A percentile compares a stretch with the other conserved stretches of the same genome.
Evolutionary conservation across 2,888 invertebrate genomes (phyloP).

Genomic region (Mongoloraphidia duomilia): DNA sequence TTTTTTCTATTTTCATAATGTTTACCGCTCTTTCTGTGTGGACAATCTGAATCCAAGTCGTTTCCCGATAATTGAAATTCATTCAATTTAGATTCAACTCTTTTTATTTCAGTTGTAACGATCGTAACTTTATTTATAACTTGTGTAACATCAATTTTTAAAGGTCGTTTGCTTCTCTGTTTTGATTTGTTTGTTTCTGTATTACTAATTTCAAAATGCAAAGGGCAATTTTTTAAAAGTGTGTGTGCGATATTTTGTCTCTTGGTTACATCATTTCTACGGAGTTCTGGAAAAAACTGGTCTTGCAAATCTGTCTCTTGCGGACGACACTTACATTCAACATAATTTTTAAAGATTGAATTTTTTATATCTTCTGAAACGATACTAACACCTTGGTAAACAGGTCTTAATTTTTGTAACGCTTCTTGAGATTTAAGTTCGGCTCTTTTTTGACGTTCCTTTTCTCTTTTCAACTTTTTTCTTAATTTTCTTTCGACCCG

Average conservation of each 20-base stretch:
- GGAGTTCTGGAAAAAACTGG: background rate
- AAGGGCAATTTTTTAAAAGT: background rate
- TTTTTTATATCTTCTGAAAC: constrained; percentile 11
- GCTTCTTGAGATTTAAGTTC: constrained; percentile 9
- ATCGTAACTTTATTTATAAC: background rate
- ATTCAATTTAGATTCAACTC: constrained; percentile 2
- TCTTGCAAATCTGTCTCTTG: background rate
- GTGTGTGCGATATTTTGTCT: background rate
- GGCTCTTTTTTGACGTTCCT: constrained; percentile 11
- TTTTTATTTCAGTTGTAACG: background rate
- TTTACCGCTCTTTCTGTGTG: constrained; percentile 17
- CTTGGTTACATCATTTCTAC: background rate
- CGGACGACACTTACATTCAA: background rate
- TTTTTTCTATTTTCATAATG: constrained; percentile 15
- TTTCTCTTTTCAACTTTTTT: constrained; percentile 15
- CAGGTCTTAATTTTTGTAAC: constrained; percentile 10
- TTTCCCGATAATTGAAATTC: constrained; percentile 13
- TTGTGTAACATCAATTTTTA: constrained; percentile 5
- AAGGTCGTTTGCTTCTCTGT: constrained; percentile 2
- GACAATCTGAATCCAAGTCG: constrained; percentile 17
- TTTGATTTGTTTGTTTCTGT: background rate
- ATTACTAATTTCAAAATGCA: background rate
- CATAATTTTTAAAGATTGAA: background rate
- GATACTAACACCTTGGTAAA: constrained; percentile 11
- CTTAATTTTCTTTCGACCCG: constrained; percentile 14